Conservation (phyloP, 2,888 invertebrate genomes). For the Candidula unifasciata region DNA sequence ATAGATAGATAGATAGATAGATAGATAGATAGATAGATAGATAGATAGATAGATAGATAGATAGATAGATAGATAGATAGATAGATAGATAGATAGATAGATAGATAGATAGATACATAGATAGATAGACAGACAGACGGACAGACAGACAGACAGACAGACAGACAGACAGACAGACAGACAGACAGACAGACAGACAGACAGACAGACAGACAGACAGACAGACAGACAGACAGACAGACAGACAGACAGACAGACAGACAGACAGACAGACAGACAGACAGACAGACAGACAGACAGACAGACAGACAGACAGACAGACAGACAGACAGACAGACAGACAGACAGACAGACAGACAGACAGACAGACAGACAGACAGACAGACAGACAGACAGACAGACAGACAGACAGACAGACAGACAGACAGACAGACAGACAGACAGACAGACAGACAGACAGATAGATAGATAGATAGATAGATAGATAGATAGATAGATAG, state of each 20-base stretch:
- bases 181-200: constrained; percentile 15
- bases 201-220: constrained; percentile 15
- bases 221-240: constrained; percentile 15
- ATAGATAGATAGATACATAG: no score
- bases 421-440: no score
- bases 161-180: constrained; percentile 15
- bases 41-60: not conserved
- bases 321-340: constrained; percentile 15
- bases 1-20: not conserved
- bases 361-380: no score
- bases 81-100: no score
- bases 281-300: constrained; percentile 11
- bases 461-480: not conserved
- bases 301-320: constrained; percentile 13
- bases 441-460: no score
- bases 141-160: not conserved
- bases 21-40: not conserved
- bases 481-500: not conserved
- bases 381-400: no score
- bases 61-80: no score
- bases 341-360: not conserved
- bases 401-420: no score
- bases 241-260: constrained; percentile 15
- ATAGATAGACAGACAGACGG: no score
- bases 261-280: constrained; percentile 15